Evolutionary conservation across 2,888 invertebrate species (phyloP), one percentile per base, ranked within the genome.

Genomic region (Julus scanicus): DNA sequence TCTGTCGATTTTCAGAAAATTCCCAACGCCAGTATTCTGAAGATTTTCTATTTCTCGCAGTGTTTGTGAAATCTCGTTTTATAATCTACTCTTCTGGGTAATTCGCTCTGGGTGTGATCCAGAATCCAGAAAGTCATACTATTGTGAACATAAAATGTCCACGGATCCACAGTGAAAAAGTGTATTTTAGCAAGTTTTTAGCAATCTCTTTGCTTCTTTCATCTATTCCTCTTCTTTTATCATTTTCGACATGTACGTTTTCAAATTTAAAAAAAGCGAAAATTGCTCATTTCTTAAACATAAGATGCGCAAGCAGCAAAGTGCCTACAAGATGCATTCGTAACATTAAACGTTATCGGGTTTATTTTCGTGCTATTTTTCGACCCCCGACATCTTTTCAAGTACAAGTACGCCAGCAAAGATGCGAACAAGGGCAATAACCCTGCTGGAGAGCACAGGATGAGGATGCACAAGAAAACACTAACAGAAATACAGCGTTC

Each of bases 381-480:
- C 63, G 63, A 63, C 63, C 63, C 63, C 63, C 44, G n/a, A 17
- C n/a, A n/a, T n/a, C 63, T 63, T 63, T 63, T 63, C 63, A 63
- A 63, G 63, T n/a, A n/a, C 71, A 71, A 8, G 71, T 71, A 20
- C 20, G 71, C 8, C 20, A 20, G 20, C 8, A 71, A 71, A 71
- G 71, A 71, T 71, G 71, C 71, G 71, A 8, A 29, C n/a, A 71
- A 71, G 71, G 71, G 71, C 71, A 71, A 57, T 17, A 17, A 57
- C 57, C 53, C 57, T 57, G 57, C 17, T 57, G 57, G 57, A 57
- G 57, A 57, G 15, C 17, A 17, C 17, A 57, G 1, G 71, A 29
- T n/a, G 4, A 20, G 6, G 71, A 71, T 53, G 53, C 15, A 2
- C 1, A 53, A 15, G 13, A 9, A 4, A 15, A 15, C 11, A 53